These are phyloP conservation scores for Microtus ochrogaster DNA, from an alignment of 2,113 vertebrate species.

Conservation along the genomic window DNA sequence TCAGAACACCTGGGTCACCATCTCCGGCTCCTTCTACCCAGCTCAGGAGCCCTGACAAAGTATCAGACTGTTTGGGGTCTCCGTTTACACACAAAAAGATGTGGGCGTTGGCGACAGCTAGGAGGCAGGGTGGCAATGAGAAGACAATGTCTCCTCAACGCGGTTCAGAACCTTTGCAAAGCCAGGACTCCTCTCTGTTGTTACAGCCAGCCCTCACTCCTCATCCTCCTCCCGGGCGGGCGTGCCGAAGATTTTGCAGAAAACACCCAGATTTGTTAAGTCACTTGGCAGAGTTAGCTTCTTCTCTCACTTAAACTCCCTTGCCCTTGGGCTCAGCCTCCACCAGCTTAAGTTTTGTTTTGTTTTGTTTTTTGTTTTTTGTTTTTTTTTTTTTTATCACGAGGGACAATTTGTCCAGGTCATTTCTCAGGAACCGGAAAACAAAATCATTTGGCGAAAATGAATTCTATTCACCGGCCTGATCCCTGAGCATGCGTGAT, in stretches of 20 bases:
- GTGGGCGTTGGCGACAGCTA: background rate
- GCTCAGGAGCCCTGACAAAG: background rate
- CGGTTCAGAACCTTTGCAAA: constrained; percentile 25
- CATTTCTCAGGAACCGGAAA: constrained; percentile 36
- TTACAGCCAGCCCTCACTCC: background rate
- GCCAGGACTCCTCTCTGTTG: background rate
- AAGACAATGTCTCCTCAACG: constrained; percentile 5
- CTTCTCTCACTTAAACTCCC: constrained; percentile 33
- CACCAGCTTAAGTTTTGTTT: background rate
- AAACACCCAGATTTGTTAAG: constrained; percentile 11
- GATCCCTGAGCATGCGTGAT: background rate
- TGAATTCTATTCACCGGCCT: background rate
- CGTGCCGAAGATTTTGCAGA: background rate
- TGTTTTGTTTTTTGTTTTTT: background rate
- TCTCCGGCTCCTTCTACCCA: background rate
- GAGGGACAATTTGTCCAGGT: constrained; percentile 3
- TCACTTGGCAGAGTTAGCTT: background rate
- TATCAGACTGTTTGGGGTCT: background rate
- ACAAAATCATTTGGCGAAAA: constrained; percentile 44
- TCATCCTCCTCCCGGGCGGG: background rate
- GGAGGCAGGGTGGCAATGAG: background rate
- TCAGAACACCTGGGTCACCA: background rate
- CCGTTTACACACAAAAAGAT: constrained; percentile 3
- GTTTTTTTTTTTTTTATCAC: background rate
- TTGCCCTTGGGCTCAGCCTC: background rate